Base-by-base conservation (phyloP, 2,888 invertebrate genomes). In the Eledona agricola region DNA sequence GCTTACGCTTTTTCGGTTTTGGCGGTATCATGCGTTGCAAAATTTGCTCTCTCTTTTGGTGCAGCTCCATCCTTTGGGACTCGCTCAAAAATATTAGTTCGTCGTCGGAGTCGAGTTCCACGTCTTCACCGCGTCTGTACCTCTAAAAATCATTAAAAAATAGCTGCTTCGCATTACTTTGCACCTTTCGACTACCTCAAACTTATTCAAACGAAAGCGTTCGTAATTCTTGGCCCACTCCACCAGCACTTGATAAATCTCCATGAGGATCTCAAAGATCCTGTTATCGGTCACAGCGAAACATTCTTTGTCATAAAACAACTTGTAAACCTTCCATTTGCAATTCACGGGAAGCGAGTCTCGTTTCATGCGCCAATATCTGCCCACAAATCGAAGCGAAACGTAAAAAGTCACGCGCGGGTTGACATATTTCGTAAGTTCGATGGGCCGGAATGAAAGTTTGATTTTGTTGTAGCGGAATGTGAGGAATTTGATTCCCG, bases 71-170 rank as follows among this genome's bases (percentile, higher is more conserved):
- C 26, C 58, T 54, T 52, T 66, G 64, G 3, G 46, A 29, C 9
- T 58, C 55, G 9, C 35, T 46, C 11, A 67, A 52, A 58, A 63
- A 65, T 12, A 68, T 34, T 52, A 64, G 59, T 53, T 64, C 59
- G 53, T 68, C 68, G 6, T 63, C 62, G 2, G 47, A 45, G 26
- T 63, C 62, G n/a, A 68, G 26, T 9, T 52, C 53, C 3, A 67
- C 26, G 40, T 66, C 61, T 34, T 57, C 51, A n/a, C 60, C 60
- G n/a, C 47, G 17, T 29, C 16, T 16, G 23, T 58, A 62, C 15
- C 57, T 45, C 64, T 64, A 34, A 16, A 56, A 55, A n/a, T n/a
- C n/a, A n/a, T n/a, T n/a, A n/a, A n/a, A n/a, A n/a, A n/a, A n/a
- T n/a, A n/a, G n/a, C n/a, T n/a, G n/a, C n/a, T n/a, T n/a, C n/a